These are phyloP conservation scores for Aphidius ervi DNA, from an alignment of 1,140 invertebrate species.

Conservation along the genomic window DNA sequence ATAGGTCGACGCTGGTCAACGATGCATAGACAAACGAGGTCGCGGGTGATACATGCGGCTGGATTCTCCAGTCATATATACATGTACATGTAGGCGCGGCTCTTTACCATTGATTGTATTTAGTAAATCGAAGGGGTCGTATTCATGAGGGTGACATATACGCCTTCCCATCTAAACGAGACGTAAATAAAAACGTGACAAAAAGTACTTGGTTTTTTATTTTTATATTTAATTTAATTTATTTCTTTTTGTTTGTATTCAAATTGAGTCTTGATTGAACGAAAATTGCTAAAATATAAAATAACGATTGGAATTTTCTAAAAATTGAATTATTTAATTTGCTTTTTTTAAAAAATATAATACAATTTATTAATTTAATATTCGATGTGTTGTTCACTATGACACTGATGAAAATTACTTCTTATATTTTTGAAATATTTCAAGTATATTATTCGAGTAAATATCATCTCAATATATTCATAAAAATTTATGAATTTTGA, in stretches of 20 bases:
- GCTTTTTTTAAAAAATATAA: too few species aligned
- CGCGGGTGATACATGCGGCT: neutral
- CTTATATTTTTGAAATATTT: too few species aligned
- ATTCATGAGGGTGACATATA: slow-evolving; percentile 6
- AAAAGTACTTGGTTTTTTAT: slow-evolving; percentile 26
- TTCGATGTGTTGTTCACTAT: too few species aligned
- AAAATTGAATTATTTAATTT: too few species aligned
- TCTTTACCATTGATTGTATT: slow-evolving; percentile 21
- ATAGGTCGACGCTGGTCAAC: slow-evolving; percentile 5
- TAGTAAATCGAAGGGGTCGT: slow-evolving; percentile 14
- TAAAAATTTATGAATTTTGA: too few species aligned
- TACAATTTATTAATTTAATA: too few species aligned
- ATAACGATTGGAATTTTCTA: too few species aligned
- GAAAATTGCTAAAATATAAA: too few species aligned
- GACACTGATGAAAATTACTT: too few species aligned
- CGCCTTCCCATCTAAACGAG: slow-evolving; percentile 21
- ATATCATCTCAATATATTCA: too few species aligned
- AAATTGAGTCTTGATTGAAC: too few species aligned
- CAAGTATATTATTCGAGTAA: slow-evolving; percentile 10
- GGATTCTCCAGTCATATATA: slow-evolving; percentile 17
- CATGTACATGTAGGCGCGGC: slow-evolving; percentile 2
- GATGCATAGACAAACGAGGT: slow-evolving; percentile 6
- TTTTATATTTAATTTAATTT: neutral
- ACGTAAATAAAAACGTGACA: slow-evolving; percentile 12
- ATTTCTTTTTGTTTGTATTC: too few species aligned